A percentile compares a stretch with the other conserved stretches of the same genome.
These are phyloP conservation scores for Zelostemma sp. DNA, from an alignment of 1,140 invertebrate genomes.

Conservation along the genomic window DNA sequence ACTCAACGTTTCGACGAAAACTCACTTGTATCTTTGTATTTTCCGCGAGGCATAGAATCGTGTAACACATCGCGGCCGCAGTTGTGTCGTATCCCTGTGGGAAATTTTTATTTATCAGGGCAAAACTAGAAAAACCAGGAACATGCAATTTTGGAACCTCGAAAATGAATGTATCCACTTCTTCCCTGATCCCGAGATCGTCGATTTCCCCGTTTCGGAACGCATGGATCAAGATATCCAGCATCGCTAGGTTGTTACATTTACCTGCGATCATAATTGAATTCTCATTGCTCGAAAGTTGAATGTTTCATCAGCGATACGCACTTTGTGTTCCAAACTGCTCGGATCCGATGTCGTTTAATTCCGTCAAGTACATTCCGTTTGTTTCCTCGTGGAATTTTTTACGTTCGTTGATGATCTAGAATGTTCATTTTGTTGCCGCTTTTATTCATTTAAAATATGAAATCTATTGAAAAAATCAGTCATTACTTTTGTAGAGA, in stretches of 20 bases:
- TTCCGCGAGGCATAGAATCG: conserved; percentile 30
- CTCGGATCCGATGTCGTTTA: conserved; percentile 18
- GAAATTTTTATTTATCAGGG: background rate
- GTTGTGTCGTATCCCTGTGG: conserved; percentile 35
- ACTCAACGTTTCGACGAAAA: too few relatives aligned
- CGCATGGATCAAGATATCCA: conserved; percentile 33
- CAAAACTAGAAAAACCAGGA: too few relatives aligned
- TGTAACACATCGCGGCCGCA: conserved; percentile 17
- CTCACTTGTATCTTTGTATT: conserved; percentile 28
- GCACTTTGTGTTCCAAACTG: background rate
- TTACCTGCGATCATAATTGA: background rate
- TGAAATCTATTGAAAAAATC: background rate
- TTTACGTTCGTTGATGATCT: conserved; percentile 23
- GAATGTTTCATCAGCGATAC: background rate
- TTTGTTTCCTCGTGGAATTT: conserved; percentile 8
- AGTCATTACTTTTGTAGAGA: conserved; percentile 71
- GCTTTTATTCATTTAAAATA: background rate
- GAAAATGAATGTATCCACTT: conserved; percentile 43
- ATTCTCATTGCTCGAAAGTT: background rate
- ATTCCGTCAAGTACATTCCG: background rate
- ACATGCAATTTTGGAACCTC: too few relatives aligned
- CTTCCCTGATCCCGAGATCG: conserved; percentile 34
- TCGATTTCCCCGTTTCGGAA: conserved; percentile 35
- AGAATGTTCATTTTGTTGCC: background rate
- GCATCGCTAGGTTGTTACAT: conserved; percentile 17